Evolutionary conservation across 53 echinoderm and acorn worm genomes (phyloP).

Genomic region (Holothuria leucospilota): DNA sequence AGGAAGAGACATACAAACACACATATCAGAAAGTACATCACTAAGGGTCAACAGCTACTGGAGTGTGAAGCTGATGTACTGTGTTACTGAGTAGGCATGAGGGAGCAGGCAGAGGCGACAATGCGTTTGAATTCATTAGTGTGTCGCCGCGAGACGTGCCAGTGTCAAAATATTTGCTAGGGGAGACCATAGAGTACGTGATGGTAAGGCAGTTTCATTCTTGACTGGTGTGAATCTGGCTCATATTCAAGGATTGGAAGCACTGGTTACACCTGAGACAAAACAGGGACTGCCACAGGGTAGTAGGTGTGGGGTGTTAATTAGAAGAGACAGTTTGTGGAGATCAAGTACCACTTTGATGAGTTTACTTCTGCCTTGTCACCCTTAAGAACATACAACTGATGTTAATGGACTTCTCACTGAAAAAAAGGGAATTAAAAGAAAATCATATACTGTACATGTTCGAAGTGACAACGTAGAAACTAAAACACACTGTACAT

Average conservation of each 20-base stretch:
- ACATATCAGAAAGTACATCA: constrained; percentile 6
- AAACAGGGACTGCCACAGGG: background rate
- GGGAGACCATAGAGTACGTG: constrained; percentile 14
- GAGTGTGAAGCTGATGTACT: constrained; percentile 22
- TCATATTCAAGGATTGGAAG: no score
- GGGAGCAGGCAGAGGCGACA: constrained; percentile 27
- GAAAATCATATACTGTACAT: no score
- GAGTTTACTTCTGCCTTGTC: background rate
- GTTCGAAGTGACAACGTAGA: no score
- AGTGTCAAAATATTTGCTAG: constrained; percentile 33
- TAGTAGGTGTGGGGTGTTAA: background rate
- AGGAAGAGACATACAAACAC: background rate
- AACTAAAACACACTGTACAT: no score
- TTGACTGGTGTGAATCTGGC: no score
- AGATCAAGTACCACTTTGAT: background rate
- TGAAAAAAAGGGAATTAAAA: background rate
- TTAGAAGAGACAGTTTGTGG: background rate
- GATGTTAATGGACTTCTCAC: background rate
- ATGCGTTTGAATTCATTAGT: constrained; percentile 33
- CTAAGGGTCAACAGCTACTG: constrained; percentile 26
- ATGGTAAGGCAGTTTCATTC: background rate
- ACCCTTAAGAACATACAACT: background rate
- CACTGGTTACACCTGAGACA: no score
- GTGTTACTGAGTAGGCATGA: constrained; percentile 18
- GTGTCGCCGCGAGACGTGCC: constrained; percentile 12